Evolutionary conservation across 1,140 invertebrate genomes (phyloP).

Genomic region (Adelges cooleyi): DNA sequence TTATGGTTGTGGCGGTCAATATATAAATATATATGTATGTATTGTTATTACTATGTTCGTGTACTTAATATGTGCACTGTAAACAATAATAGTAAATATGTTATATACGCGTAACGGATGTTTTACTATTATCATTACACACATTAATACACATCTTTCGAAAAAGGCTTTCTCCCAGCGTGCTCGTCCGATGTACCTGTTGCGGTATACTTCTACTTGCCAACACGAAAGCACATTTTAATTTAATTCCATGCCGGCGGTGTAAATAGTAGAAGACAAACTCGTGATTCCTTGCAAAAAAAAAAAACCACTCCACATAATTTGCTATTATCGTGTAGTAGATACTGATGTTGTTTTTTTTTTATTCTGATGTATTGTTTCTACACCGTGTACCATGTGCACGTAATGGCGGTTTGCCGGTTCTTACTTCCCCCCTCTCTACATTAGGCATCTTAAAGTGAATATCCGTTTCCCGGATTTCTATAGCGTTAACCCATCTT

Average conservation of each 20-base stretch:
- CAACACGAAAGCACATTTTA: background rate
- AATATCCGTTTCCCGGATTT: too few relatives aligned
- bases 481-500: too few relatives aligned
- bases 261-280: background rate
- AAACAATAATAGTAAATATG: constrained; percentile 1
- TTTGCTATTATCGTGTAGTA: too few relatives aligned
- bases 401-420: background rate
- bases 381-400: too few relatives aligned
- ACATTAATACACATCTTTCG: background rate
- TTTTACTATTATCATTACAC: constrained; percentile 11
- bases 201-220: too few relatives aligned
- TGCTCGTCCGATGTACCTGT: background rate
- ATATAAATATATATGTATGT: background rate
- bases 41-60: background rate
- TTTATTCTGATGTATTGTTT: too few relatives aligned
- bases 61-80: constrained; percentile 4
- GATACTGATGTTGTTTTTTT: background rate
- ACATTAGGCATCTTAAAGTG: too few relatives aligned
- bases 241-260: background rate
- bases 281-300: constrained; percentile 8
- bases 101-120: constrained; percentile 4
- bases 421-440: too few relatives aligned
- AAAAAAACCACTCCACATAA: background rate
- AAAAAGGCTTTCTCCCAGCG: constrained; percentile 5
- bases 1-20: background rate